Conservation (phyloP, 2,888 invertebrate genomes). For the Halocaridina rubra region DNA sequence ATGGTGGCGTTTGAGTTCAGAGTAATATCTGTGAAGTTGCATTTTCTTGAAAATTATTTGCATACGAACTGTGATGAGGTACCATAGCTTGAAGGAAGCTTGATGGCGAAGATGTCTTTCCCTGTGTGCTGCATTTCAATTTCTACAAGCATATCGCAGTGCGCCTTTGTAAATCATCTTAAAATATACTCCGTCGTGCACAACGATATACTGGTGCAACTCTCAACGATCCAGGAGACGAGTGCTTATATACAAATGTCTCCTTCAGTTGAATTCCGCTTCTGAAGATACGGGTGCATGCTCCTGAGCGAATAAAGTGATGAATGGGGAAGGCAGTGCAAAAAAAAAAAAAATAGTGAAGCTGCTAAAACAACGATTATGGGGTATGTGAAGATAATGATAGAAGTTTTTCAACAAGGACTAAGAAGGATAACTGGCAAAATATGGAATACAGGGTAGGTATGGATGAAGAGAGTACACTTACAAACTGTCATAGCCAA, state of each 20-base stretch:
- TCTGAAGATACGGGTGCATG: slow-evolving; percentile 35
- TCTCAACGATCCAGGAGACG: background rate
- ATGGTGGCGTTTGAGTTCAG: background rate
- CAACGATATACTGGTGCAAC: slow-evolving; percentile 13
- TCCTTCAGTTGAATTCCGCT: slow-evolving; percentile 3
- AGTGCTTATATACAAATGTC: slow-evolving; percentile 28
- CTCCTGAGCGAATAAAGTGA: slow-evolving; percentile 9
- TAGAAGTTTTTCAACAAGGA: too few species aligned
- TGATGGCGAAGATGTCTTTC: background rate
- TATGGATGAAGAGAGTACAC: too few species aligned
- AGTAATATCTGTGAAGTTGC: too few species aligned
- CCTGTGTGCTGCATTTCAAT: slow-evolving; percentile 4
- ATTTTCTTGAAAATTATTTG: too few species aligned
- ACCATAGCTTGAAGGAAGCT: background rate
- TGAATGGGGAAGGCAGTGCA: background rate
- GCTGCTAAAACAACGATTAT: too few species aligned
- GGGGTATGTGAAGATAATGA: too few species aligned
- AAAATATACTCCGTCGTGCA: slow-evolving; percentile 24
- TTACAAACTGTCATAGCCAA: too few species aligned
- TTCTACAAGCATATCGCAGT: slow-evolving; percentile 33
- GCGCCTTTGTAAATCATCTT: slow-evolving; percentile 20
- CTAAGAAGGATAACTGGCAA: too few species aligned
- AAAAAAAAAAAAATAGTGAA: too few species aligned
- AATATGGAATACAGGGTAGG: too few species aligned
- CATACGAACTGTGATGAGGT: background rate